Base-by-base conservation (phyloP, 1,140 invertebrate species). In the Gonatopus flavifemur region DNA sequence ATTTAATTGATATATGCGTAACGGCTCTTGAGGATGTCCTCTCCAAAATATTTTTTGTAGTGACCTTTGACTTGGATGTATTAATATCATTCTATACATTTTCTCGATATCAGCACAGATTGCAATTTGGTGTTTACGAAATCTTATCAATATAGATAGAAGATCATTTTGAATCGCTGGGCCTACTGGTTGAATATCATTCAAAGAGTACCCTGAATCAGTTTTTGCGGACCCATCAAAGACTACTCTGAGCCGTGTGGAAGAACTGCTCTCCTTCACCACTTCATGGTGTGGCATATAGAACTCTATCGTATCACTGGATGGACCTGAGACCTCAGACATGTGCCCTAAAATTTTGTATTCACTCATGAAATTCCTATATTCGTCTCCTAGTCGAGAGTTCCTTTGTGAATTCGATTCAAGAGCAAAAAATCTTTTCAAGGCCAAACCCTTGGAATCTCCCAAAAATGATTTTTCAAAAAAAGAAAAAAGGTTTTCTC, bases 241-340 rank as follows among this genome's bases (percentile, higher is more conserved):
- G n/a, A n/a, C n/a, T n/a, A n/a, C 41, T 7, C 38, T 4, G 12
- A 28, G 6, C 25, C 25, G 6, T 12, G 25, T 28, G 6, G 12
- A 7, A 16, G 13, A 4, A 13, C 42, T 45, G 5, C 30, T 19
- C 21, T 3, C 7, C 24, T 45, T 45, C 2, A 45, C 32, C 3
- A 45, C 42, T 7, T 28, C 30, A 22, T 45, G 42, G 31, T 45
- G 42, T 12, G 42, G 31, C 31, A 45, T 18, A 13, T 45, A 45
- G 21, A 33, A 45, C n/a, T n/a, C n/a, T n/a, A 3, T 15, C 28
- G 3, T 18, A n/a, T 44, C n/a, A 3, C 18, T n/a, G 10, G 3
- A 12, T 7, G 12, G 25, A 28, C 12, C 25, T 28, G 12, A 12
- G 12, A 28, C 6, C n/a, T n/a, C n/a, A 28, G 25, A 28, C 25